These are phyloP conservation scores for Heliothis subflexa DNA, from an alignment of 1,140 invertebrate genomes.

Conservation along the genomic window DNA sequence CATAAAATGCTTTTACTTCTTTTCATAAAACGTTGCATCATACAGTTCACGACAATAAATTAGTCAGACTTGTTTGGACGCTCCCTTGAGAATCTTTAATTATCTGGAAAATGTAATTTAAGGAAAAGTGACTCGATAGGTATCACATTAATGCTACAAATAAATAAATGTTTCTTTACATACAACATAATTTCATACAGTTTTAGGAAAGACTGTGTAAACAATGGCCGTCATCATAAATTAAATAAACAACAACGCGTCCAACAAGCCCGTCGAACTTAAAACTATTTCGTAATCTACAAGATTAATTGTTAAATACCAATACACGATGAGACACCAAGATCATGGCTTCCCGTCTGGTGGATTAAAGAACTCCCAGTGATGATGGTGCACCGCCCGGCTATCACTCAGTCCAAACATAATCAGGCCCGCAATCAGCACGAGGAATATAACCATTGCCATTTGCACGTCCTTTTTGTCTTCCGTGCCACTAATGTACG, in stretches of 20 bases:
- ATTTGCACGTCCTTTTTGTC: slow-evolving; percentile 91
- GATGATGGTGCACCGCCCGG: slow-evolving; percentile 91
- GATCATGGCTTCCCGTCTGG: slow-evolving; percentile 84
- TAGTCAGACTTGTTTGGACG: slow-evolving; percentile 35
- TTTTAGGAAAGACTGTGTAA: slow-evolving; percentile 14
- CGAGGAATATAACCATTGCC: slow-evolving; percentile 90
- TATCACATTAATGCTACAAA: background rate
- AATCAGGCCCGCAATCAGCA: slow-evolving; percentile 91
- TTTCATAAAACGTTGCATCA: slow-evolving; percentile 37
- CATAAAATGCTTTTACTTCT: slow-evolving; percentile 46
- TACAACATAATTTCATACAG: background rate
- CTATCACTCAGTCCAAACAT: slow-evolving; percentile 90
- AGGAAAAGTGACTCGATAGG: slow-evolving; percentile 28
- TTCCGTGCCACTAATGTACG: slow-evolving; percentile 86
- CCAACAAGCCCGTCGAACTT: slow-evolving; percentile 46
- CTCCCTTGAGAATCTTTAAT: background rate
- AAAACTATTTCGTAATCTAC: slow-evolving; percentile 38
- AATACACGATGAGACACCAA: slow-evolving; percentile 38
- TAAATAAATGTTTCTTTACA: background rate
- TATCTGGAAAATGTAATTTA: background rate
- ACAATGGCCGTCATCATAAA: slow-evolving; percentile 14
- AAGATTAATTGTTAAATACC: slow-evolving; percentile 16
- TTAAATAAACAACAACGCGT: slow-evolving; percentile 19
- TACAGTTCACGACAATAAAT: slow-evolving; percentile 40
- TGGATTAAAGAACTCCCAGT: slow-evolving; percentile 94